Evolutionary conservation across 2,888 invertebrate species (phyloP).

Genomic region (Alloscopus bannaensis): DNA sequence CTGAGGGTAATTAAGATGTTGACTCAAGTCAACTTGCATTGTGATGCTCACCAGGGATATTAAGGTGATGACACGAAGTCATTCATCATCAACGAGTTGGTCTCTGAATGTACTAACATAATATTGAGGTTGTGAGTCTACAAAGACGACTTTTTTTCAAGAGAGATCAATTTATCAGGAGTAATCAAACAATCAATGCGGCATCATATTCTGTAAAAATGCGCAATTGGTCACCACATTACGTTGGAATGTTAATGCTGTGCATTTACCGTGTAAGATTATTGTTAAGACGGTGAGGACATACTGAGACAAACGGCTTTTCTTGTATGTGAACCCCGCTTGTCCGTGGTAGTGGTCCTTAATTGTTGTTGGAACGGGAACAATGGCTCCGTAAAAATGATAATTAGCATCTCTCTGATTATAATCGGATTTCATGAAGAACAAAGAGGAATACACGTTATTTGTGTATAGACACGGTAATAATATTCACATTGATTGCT

Average conservation of each 20-base stretch:
- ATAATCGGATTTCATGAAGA: slow-evolving; percentile 17
- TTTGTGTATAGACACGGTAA: too few relatives aligned
- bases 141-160: slow-evolving; percentile 19
- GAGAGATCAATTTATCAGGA: slow-evolving; percentile 47
- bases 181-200: slow-evolving; percentile 25
- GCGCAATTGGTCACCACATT: neutral
- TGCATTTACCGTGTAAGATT: too few relatives aligned
- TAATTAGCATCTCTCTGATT: slow-evolving; percentile 44
- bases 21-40: slow-evolving; percentile 23
- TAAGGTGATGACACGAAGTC: slow-evolving; percentile 57
- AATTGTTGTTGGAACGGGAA: slow-evolving; percentile 43
- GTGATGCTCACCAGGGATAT: slow-evolving; percentile 10
- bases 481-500: too few relatives aligned
- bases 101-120: neutral
- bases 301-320: too few relatives aligned
- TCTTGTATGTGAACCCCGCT: neutral
- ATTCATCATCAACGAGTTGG: slow-evolving; percentile 38
- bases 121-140: neutral
- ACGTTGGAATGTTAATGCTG: slow-evolving; percentile 3
- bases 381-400: slow-evolving; percentile 52
- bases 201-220: slow-evolving; percentile 18
- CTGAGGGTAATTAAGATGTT: slow-evolving; percentile 54
- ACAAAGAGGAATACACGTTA: too few relatives aligned
- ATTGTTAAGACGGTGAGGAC: too few relatives aligned
- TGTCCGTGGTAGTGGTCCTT: slow-evolving; percentile 43